A percentile compares a stretch with the other conserved stretches of the same genome.
phyloP scores from a whole-genome alignment of 2,797 vertebrate species.

The Syncerus caffer region DNA sequence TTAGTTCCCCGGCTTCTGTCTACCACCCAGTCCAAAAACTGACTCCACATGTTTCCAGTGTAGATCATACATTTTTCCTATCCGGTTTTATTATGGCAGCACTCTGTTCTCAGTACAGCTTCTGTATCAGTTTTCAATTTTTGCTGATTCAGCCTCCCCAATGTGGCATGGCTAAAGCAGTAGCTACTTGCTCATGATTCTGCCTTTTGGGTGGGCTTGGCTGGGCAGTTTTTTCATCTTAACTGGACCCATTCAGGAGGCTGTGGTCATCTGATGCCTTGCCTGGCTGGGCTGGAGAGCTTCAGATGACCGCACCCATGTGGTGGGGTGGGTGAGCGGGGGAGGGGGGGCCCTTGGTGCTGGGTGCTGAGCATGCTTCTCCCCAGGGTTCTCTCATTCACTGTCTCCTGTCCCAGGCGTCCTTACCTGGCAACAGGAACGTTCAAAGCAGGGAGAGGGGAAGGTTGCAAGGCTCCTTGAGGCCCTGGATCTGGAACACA shows the following conservation, averaged over 20 bases:
- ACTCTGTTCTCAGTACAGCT: background rate
- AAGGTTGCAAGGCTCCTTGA: background rate
- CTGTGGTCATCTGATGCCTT: background rate
- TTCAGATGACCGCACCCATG: rapidly evolving
- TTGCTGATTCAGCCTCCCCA: background rate
- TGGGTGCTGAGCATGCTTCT: rapidly evolving
- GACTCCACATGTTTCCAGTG: background rate
- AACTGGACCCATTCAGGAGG: background rate
- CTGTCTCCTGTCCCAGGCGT: background rate
- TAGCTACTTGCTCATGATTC: background rate
- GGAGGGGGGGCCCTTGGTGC: background rate
- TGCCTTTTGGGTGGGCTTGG: background rate
- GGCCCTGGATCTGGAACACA: background rate
- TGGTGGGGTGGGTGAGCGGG: no score
- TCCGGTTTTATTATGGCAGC: background rate
- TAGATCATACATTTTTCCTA: background rate
- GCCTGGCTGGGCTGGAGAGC: background rate
- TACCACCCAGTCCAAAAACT: background rate
- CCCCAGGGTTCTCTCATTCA: background rate
- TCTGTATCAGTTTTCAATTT: background rate
- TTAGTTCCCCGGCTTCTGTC: background rate
- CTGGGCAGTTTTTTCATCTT: background rate
- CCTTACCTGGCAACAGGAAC: background rate
- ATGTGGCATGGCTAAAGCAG: background rate
- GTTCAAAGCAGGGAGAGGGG: background rate